Evolutionary conservation across 2,888 invertebrate genomes (phyloP), one percentile per base, ranked within the genome.

Genomic region (Cheilosia grossa): DNA sequence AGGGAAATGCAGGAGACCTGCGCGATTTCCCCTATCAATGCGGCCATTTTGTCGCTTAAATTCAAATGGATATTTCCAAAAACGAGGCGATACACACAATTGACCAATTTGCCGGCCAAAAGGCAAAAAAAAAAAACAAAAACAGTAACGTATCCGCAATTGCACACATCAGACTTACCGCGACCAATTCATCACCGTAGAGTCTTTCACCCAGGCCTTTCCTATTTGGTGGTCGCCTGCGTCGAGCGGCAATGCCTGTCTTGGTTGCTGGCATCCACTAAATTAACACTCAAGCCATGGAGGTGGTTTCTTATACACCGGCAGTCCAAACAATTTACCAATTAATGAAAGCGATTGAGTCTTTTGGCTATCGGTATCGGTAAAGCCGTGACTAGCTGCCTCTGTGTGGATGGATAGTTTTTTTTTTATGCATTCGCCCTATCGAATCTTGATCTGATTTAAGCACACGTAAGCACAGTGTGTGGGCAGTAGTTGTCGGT

Each of bases 81-180:
- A 80, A 54, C 30, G 37, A 13, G n/a, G n/a, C 33, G 44, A 47
- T 64, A 61, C 67, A 78, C 78, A 73, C 72, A 73, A 73, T 78
- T 82, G 82, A 82, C 73, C 82, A 82, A 82, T 78, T 82, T 78
- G 72, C 78, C 82, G 78, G 66, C 77, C 78, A 64, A 67, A 72
- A 51, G 33, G 24, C 7, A 27, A 30, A 30, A 6, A 7, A 7
- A 30, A 1, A 0, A 30, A 30, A 30, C 9, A 9, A 30, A 30
- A 30, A 30, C 9, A 17, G 51, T 27, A 56, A 19, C 37, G 51
- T 75, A 49, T 64, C 54, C 58, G 51, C 51, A 37, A 56, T 70
- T 47, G 42, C 37, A 64, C 21, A 49, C 44, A 37, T 9, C 37
- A 21, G 21, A 27, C 59, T 37, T 37, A 61, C 49, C 47, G 69